A percentile compares a stretch with the other conserved stretches of the same genome.
phyloP scores from a whole-genome alignment of 2,888 invertebrate genomes.

The Leptarthrus brevirostris region DNA sequence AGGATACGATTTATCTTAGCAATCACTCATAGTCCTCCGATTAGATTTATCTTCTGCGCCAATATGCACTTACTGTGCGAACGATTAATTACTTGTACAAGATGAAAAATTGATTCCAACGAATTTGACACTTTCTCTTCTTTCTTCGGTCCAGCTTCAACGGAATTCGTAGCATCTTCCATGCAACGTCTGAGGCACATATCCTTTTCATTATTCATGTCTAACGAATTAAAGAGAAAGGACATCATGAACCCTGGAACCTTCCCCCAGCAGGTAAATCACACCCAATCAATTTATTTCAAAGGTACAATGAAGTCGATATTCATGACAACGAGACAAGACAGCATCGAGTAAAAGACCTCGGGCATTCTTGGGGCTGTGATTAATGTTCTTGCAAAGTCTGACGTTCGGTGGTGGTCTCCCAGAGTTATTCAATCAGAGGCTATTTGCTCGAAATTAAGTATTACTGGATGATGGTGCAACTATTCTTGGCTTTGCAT shows the following conservation, averaged over 20 bases:
- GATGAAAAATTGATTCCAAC: slow-evolving; percentile 27
- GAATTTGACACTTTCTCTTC: slow-evolving; percentile 38
- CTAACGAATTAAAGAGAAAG: slow-evolving; percentile 33
- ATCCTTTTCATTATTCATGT: slow-evolving; percentile 44
- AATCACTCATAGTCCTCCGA: slow-evolving; percentile 23
- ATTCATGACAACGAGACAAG: slow-evolving; percentile 44
- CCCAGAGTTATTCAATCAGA: slow-evolving; percentile 32
- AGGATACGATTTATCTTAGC: slow-evolving; percentile 12
- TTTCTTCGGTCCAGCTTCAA: background rate
- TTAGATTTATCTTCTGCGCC: background rate
- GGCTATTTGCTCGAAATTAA: slow-evolving; percentile 41
- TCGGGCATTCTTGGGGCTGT: slow-evolving; percentile 27
- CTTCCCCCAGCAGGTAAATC: slow-evolving; percentile 41
- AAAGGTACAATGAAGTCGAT: slow-evolving; percentile 38
- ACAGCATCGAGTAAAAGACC: slow-evolving; percentile 23
- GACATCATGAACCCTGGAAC: slow-evolving; percentile 25
- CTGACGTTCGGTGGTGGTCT: slow-evolving; percentile 33
- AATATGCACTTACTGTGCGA: slow-evolving; percentile 7
- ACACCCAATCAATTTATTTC: slow-evolving; percentile 45
- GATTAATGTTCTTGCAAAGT: slow-evolving; percentile 44
- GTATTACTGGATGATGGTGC: slow-evolving; percentile 37
- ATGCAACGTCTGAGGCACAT: slow-evolving; percentile 16
- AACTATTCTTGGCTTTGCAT: background rate
- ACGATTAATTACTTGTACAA: slow-evolving; percentile 31
- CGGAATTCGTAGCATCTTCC: background rate